Base-by-base conservation (phyloP, 2,888 invertebrate species). In the Nemapogon koenigi region DNA sequence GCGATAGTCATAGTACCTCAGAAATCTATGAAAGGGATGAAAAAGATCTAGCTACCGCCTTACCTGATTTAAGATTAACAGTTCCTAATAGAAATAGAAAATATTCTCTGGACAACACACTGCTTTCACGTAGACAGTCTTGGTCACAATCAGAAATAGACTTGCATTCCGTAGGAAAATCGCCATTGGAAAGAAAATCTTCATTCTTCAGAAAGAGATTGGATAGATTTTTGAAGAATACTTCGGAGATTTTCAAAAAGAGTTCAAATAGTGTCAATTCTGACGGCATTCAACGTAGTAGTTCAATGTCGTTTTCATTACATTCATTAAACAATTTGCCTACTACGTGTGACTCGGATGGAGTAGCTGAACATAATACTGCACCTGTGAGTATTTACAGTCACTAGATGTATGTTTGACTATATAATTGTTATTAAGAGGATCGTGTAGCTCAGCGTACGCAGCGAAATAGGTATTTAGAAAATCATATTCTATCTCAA, bases 151-250 rank as follows among this genome's bases (percentile, higher is more conserved):
- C 76, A 8, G 76, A 76, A 52, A 45, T 71, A 37, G 72, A 78
- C 51, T 55, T 78, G 28, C 57, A 73, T 54, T 62, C 62, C 4
- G 63, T 75, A 41, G 75, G 76, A 4, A 76, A 73, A 49, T 65
- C 58, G 7, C 72, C 73, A 8, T 45, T 78, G 8, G 71, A 75
- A 45, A 55, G 75, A 16, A 78, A 78, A 53, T 71, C 75, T 1
- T 76, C 78, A 3, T 76, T 76, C 49, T 78, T 76, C 41, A 57
- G 62, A 36, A 76, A 76, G 43, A 76, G 68, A 49, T 63, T 76
- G 67, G 72, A 75, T 18, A 76, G 66, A 47, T 75, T 78, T 45
- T 50, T 76, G 7, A 71, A 61, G 41, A 78, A 78, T 42, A 76
- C 78, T 0, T 65, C 73, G 1, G 73, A 75, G 49, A 62, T 73